Evolutionary conservation across 2,113 vertebrate species (phyloP).

Genomic region (cat (Felis catus)): F.catus_Fca126_mat1.0 CM031423.1:64575501-64576000

Average conservation of each 20-base stretch:
- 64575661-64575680: neutral
- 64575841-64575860: neutral
- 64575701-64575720: neutral
- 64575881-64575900: neutral
- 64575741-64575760: neutral
- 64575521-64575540: neutral
- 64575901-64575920: neutral
- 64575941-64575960: neutral
- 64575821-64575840: neutral
- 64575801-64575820: neutral
- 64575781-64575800: neutral
- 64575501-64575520: neutral
- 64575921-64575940: neutral
- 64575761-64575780: neutral
- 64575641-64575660: neutral
- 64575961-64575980: neutral
- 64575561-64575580: neutral
- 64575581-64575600: neutral
- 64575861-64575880: neutral
- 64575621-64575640: neutral
- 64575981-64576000: neutral
- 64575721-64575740: neutral
- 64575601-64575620: neutral
- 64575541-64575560: neutral
- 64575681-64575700: neutral